Conservation (phyloP, 2,797 vertebrate genomes). For the Acipenser transmontanus region DNA sequence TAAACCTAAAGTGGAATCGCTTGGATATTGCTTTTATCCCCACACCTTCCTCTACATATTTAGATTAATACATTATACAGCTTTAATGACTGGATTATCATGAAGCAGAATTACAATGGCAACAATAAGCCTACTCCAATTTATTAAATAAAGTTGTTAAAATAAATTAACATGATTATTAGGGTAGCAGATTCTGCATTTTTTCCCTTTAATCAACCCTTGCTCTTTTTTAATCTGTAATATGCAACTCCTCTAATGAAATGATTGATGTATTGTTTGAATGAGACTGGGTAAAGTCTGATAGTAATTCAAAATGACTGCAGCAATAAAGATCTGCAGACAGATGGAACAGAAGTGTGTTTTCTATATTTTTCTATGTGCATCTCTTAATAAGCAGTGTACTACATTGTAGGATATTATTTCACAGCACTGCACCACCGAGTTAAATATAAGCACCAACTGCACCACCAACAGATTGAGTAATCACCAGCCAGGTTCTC, state of each 20-base stretch:
- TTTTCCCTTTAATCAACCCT: not conserved
- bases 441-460: no score
- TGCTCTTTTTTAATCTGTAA: not conserved
- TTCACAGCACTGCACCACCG: no score
- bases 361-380: no score
- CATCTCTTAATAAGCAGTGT: no score
- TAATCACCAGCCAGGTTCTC: no score
- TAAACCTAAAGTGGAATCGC: constrained; percentile 33
- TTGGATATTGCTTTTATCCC: constrained; percentile 38
- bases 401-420: no score
- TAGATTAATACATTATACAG: constrained; percentile 58
- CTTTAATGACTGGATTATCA: constrained; percentile 69
- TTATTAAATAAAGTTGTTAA: constrained; percentile 77
- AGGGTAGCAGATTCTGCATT: constrained; percentile 36
- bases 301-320: not conserved
- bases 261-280: not conserved
- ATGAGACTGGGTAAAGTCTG: not conserved
- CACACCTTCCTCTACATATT: constrained; percentile 28
- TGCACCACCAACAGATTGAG: no score
- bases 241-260: not conserved
- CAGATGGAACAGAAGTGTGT: no score
- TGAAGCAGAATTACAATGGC: constrained; percentile 64
- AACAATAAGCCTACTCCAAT: constrained; percentile 52
- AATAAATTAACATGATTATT: constrained; percentile 60
- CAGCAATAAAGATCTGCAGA: not conserved